Evolutionary conservation across 2,113 vertebrate genomes (phyloP).

Genomic region (Laterallus jamaicensis): DNA sequence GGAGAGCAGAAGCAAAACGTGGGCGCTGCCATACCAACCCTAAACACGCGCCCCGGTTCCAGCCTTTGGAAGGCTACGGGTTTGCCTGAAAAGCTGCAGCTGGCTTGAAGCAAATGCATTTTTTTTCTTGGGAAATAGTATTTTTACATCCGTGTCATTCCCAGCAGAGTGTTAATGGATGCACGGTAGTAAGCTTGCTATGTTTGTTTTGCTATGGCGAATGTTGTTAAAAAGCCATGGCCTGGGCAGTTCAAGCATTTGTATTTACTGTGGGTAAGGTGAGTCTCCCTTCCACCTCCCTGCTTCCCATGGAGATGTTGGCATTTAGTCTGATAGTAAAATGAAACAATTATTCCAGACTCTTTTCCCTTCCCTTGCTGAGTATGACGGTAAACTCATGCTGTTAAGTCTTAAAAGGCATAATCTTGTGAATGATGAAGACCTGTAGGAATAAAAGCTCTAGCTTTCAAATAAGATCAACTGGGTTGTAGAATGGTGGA

Average conservation of each 20-base stretch:
- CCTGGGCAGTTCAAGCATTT: not conserved
- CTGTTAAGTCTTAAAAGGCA: not conserved
- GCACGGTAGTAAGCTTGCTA: fast-evolving
- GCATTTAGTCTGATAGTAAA: not conserved
- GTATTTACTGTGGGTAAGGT: not conserved
- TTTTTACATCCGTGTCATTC: not conserved
- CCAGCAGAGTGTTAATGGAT: fast-evolving
- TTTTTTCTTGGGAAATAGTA: not conserved
- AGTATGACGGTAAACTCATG: not conserved
- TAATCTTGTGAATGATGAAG: not conserved
- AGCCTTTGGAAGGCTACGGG: no score
- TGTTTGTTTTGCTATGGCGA: not conserved
- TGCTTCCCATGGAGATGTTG: not conserved
- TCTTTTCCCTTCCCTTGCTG: not conserved
- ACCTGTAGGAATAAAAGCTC: not conserved
- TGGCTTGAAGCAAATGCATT: fast-evolving
- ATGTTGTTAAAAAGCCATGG: not conserved
- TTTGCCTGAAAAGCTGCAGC: not conserved
- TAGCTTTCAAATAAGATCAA: not conserved
- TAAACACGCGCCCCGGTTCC: fast-evolving
- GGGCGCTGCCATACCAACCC: fast-evolving
- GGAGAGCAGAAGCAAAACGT: fast-evolving
- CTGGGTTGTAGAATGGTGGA: not conserved
- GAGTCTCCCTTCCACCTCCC: not conserved
- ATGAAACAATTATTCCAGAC: not conserved